Base-by-base conservation (phyloP, 2,797 vertebrate species). In the Vireo griseus region DNA sequence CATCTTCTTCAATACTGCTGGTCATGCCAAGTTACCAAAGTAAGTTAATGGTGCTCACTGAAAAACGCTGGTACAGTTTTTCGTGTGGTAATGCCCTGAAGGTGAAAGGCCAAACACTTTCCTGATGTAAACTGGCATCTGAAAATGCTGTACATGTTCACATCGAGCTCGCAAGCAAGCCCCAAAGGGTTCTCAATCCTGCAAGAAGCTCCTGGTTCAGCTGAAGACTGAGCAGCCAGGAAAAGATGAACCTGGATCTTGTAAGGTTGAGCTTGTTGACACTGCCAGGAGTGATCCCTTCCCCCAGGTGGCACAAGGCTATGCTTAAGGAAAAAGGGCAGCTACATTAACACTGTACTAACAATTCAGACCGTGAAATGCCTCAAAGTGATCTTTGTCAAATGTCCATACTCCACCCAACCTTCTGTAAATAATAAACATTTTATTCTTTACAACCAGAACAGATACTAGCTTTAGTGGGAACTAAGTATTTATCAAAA, bases 11-110 rank as follows among this genome's bases (percentile, higher is more conserved):
- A 74, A 39, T 62, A 16, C 71, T 7, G 29, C 81, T 55, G 77
- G 16, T 75, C 12, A 5, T 79, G 88, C 72, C 65, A 45, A 40
- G 9, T 69, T 80, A 81, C 83, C 78, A 45, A 86, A 90, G 78
- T 79, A 35, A 68, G 15, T 54, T 57, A 33, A 74, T 79, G 94
- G 96, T 96, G 96, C 96, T 96, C 72, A 6, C 1, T 63, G 58
- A 54, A 82, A 90, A 86, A 37, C 1, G 26, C 77, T 51, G 74
- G 33, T 69, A 47, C 67, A 13, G 40, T 75, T 91, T 80, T 83
- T 63, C 66, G 3, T 0, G 2, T 22, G 72, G 14, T 31, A 47
- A 54, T 2, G 2, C 8, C 21, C 83, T 55, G 63, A 78, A 71
- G 55, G 57, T 58, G 25, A 65, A 74, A 89, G 72, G 52, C 52